Conservation (phyloP, 1,140 invertebrate species). For the Hirudo medicinalis region DNA sequence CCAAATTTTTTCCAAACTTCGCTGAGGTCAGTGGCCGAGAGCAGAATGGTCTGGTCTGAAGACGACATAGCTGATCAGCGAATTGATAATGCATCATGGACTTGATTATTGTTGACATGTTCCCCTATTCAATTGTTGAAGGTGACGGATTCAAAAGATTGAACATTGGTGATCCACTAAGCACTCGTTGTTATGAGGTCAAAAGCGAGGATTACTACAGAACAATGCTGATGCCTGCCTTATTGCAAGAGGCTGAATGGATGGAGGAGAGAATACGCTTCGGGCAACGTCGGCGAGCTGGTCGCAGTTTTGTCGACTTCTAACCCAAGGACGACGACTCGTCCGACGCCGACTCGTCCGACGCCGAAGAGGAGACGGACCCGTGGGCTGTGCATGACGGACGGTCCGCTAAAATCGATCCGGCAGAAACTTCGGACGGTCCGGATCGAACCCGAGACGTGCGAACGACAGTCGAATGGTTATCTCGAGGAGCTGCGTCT, state of each 20-base stretch:
- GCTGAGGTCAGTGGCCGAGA: background rate
- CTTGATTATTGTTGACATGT: conserved; percentile 13
- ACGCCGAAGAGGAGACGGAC: too few species aligned
- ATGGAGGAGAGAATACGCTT: background rate
- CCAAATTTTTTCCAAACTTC: background rate
- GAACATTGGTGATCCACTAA: background rate
- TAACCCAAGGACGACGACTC: too few species aligned
- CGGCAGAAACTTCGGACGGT: background rate
- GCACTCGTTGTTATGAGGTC: background rate
- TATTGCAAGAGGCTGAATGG: background rate
- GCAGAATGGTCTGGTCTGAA: background rate
- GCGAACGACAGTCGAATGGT: background rate
- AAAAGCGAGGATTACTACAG: conserved; percentile 9
- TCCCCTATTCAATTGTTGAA: conserved; percentile 7
- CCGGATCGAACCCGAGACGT: too few species aligned
- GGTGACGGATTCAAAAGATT: conserved; percentile 6
- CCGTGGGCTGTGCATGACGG: background rate
- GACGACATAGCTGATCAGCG: background rate
- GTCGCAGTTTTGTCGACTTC: background rate
- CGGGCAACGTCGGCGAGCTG: background rate
- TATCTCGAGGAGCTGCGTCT: background rate
- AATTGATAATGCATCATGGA: conserved; percentile 15
- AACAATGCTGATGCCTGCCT: conserved; percentile 9
- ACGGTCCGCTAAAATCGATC: background rate
- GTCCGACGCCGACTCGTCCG: too few species aligned